Evolutionary conservation across 2,113 vertebrate species (phyloP).

Genomic region (Microcebus tavaratra): DNA sequence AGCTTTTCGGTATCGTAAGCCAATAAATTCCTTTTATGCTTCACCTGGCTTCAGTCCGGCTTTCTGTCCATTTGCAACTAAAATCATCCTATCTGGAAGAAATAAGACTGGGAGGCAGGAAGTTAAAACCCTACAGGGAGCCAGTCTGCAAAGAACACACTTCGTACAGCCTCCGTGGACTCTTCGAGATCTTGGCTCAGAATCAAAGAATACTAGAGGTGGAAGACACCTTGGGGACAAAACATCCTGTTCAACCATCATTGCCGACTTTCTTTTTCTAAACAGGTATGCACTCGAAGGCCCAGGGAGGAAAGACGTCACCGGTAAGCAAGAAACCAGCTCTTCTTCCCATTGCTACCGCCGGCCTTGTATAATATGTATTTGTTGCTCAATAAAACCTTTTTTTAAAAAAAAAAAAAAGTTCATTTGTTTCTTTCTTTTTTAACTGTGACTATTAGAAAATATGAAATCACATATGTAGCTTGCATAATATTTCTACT

Average conservation of each 20-base stretch:
- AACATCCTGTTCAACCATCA: not conserved
- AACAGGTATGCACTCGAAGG: not conserved
- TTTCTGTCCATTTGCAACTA: slow-evolving; percentile 42
- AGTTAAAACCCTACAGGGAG: not conserved
- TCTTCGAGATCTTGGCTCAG: not conserved
- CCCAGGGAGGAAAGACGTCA: not conserved
- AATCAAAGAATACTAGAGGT: slow-evolving; percentile 23
- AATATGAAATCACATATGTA: too few relatives aligned
- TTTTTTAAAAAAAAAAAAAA: not conserved
- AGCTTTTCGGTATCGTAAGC: not conserved
- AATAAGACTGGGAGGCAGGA: not conserved
- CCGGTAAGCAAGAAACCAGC: not conserved
- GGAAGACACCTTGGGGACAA: not conserved
- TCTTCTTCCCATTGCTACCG: not conserved
- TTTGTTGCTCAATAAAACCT: not conserved
- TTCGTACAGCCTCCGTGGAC: not conserved
- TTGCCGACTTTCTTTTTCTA: not conserved
- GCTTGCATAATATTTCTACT: too few relatives aligned
- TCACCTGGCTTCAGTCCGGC: not conserved
- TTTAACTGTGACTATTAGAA: too few relatives aligned
- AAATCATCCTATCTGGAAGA: slow-evolving; percentile 38
- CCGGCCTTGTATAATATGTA: not conserved
- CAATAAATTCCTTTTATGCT: not conserved
- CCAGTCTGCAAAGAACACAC: not conserved
- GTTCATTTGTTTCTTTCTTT: too few relatives aligned